Evolutionary conservation across 2,888 invertebrate species (phyloP).

Genomic region (Lottia gigantea): DNA sequence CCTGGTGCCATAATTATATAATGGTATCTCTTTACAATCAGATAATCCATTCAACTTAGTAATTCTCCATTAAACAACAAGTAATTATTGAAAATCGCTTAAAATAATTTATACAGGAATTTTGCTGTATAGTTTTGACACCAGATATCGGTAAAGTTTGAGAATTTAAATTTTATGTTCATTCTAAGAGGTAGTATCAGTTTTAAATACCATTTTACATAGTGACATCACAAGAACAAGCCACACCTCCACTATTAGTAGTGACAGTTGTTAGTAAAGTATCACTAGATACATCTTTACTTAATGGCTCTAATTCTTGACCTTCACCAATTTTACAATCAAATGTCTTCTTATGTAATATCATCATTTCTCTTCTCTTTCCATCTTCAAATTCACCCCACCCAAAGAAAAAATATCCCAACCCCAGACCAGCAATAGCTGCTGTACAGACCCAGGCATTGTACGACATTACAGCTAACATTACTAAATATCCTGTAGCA

Average conservation of each 20-base stretch:
- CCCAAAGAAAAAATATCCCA: conserved; percentile 31
- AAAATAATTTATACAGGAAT: too few species aligned
- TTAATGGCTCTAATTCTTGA: not conserved
- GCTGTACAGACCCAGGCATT: conserved; percentile 42
- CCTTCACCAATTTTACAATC: not conserved
- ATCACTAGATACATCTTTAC: not conserved
- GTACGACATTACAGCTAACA: conserved; percentile 46
- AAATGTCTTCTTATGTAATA: not conserved
- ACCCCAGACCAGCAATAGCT: conserved; percentile 31
- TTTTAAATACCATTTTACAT: too few species aligned
- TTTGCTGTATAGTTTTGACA: too few species aligned
- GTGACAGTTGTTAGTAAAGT: not conserved
- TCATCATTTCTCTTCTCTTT: not conserved
- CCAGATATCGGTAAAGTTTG: too few species aligned
- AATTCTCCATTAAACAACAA: too few species aligned
- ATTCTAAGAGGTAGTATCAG: too few species aligned
- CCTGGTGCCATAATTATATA: too few species aligned
- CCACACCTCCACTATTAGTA: not conserved
- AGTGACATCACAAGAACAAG: not conserved
- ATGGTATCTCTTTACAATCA: too few species aligned
- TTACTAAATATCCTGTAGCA: conserved; percentile 39
- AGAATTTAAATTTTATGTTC: too few species aligned
- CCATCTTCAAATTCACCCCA: conserved; percentile 17
- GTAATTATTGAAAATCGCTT: too few species aligned
- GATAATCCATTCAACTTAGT: too few species aligned